A percentile compares a stretch with the other conserved stretches of the same genome.
These are phyloP conservation scores for Colistium nudipinnis DNA, from an alignment of 2,113 vertebrate genomes.

Conservation along the genomic window DNA sequence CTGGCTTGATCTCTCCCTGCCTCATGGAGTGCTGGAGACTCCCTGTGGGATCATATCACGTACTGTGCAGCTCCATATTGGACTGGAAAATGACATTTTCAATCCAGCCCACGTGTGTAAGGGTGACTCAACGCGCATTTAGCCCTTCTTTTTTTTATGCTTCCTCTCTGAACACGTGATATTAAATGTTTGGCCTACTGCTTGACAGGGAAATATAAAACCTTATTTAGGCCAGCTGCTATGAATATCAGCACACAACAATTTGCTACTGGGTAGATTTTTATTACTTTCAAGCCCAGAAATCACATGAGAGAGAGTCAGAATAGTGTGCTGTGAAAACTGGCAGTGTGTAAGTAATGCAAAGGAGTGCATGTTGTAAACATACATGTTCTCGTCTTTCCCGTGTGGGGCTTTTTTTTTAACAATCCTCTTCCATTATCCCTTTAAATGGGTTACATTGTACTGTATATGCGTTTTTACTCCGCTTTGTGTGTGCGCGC, in stretches of 20 bases:
- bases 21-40: conserved; percentile 30
- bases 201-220: conserved; percentile 39
- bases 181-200: conserved; percentile 59
- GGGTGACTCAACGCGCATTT: conserved; percentile 75
- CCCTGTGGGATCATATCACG: conserved; percentile 39
- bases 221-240: conserved; percentile 29
- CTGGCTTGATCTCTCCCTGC: neutral
- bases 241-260: conserved; percentile 27
- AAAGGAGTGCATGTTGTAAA: conserved; percentile 15
- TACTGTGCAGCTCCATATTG: conserved; percentile 29
- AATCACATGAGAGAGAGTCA: neutral
- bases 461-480: conserved; percentile 19
- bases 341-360: conserved; percentile 11
- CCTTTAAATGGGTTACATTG: conserved; percentile 21
- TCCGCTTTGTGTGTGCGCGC: conserved; percentile 15
- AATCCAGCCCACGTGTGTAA: conserved; percentile 66
- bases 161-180: conserved; percentile 64
- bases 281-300: conserved; percentile 47
- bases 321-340: conserved; percentile 17
- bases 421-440: conserved; percentile 10
- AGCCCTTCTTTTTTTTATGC: conserved; percentile 59
- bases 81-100: conserved; percentile 74
- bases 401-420: conserved; percentile 7
- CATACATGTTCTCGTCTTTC: conserved; percentile 29
- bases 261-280: conserved; percentile 38